A percentile compares a stretch with the other conserved stretches of the same genome.
Evolutionary conservation across 1,140 invertebrate genomes (phyloP).

Genomic region (Leptopilina clavipes): DNA sequence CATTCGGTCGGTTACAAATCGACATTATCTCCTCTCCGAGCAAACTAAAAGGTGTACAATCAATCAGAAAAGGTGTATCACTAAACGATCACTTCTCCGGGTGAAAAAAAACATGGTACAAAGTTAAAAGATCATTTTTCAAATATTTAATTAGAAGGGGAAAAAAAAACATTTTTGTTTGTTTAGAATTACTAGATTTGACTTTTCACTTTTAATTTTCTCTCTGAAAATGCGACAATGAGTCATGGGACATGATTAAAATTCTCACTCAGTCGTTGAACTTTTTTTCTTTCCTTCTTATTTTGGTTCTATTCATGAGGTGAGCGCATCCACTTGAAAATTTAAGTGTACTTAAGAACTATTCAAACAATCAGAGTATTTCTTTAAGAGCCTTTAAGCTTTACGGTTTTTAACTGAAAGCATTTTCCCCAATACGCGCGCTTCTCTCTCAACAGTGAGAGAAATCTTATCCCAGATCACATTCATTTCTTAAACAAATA

Average conservation of each 20-base stretch:
- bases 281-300: neutral
- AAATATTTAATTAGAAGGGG: too few species aligned
- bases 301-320: neutral
- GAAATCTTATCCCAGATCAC: constrained; percentile 26
- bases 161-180: too few species aligned
- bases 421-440: neutral
- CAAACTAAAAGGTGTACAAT: too few species aligned
- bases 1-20: neutral
- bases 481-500: neutral
- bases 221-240: neutral
- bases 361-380: constrained; percentile 30
- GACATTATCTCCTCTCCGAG: too few species aligned
- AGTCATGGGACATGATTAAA: constrained; percentile 6
- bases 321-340: constrained; percentile 7
- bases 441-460: neutral
- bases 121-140: too few species aligned
- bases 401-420: constrained; percentile 17
- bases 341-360: constrained; percentile 21
- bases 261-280: neutral
- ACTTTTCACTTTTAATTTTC: too few species aligned
- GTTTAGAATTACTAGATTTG: too few species aligned
- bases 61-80: too few species aligned
- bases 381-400: constrained; percentile 26
- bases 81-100: too few species aligned
- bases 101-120: too few species aligned